Evolutionary conservation across 2,113 vertebrate genomes (phyloP).

Genomic region (Oophaga pumilio): DNA sequence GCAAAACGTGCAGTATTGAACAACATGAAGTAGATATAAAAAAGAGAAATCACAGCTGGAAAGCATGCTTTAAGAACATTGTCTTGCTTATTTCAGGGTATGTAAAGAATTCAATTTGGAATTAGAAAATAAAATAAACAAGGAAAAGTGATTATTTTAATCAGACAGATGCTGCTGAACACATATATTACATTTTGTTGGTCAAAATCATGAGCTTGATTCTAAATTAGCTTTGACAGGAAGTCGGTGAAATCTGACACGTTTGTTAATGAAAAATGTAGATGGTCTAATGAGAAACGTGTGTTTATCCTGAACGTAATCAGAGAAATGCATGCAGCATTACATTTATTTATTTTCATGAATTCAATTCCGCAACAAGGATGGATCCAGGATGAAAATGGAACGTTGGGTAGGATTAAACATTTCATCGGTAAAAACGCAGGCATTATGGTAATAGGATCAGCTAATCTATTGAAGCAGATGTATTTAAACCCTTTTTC

Average conservation of each 20-base stretch:
- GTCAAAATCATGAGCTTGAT: conserved; percentile 47
- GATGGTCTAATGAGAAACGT: conserved; percentile 51
- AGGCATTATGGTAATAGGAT: conserved; percentile 49
- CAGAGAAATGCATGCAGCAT: conserved; percentile 49
- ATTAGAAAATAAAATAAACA: not conserved
- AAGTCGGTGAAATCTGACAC: conserved; percentile 48
- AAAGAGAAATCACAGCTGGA: not conserved
- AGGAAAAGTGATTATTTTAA: conserved; percentile 37
- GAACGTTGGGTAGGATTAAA: conserved; percentile 46
- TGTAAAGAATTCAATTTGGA: not conserved
- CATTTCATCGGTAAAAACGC: conserved; percentile 40
- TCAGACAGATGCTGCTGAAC: conserved; percentile 21
- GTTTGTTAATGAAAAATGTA: conserved; percentile 57
- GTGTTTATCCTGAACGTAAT: conserved; percentile 53
- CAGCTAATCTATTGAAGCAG: conserved; percentile 39
- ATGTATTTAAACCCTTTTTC: conserved; percentile 23
- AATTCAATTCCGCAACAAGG: conserved; percentile 20
- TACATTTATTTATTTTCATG: conserved; percentile 46
- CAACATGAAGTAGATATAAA: not conserved
- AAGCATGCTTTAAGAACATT: not conserved
- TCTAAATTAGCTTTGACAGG: conserved; percentile 54
- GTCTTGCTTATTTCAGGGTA: not conserved
- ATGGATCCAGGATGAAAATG: conserved; percentile 21
- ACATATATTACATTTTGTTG: conserved; percentile 43
- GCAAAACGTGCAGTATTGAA: not conserved